These are phyloP conservation scores for Furcifer pardalis DNA, from an alignment of 2,797 vertebrate genomes.

Conservation along the genomic window DNA sequence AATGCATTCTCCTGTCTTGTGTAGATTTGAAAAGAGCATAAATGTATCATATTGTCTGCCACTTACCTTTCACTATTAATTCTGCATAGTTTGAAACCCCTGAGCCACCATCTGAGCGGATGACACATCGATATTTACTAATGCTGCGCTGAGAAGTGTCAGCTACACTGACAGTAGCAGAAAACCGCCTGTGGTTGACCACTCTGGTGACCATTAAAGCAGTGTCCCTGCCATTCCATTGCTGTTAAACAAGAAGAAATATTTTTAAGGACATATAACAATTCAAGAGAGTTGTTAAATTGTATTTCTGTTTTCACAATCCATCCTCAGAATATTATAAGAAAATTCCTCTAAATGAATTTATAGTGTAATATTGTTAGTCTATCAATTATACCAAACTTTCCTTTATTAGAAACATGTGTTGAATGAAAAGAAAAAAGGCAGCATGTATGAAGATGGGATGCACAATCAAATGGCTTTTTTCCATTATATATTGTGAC, in stretches of 20 bases:
- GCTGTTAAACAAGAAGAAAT: constrained; percentile 76
- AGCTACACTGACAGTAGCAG: constrained; percentile 90
- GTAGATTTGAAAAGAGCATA: background rate
- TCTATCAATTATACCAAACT: too few relatives aligned
- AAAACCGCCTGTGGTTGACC: constrained; percentile 94
- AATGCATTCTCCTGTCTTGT: background rate
- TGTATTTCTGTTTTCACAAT: background rate
- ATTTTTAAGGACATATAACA: background rate
- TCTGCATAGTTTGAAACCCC: constrained; percentile 97
- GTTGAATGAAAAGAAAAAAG: background rate
- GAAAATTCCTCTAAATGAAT: background rate
- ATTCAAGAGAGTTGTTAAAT: background rate
- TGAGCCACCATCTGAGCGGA: constrained; percentile 92
- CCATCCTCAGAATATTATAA: background rate
- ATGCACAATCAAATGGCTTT: background rate
- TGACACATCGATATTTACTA: constrained; percentile 94
- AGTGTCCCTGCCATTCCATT: constrained; percentile 95
- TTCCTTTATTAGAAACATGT: background rate
- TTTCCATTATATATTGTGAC: fast-evolving
- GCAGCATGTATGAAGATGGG: background rate
- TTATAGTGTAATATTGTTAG: background rate
- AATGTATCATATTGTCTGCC: fast-evolving
- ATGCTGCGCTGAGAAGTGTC: constrained; percentile 93
- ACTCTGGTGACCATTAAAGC: constrained; percentile 95
- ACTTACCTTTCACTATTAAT: constrained; percentile 91